Base-by-base conservation (phyloP, 2,113 vertebrate species). In the Sylvia atricapilla region DNA sequence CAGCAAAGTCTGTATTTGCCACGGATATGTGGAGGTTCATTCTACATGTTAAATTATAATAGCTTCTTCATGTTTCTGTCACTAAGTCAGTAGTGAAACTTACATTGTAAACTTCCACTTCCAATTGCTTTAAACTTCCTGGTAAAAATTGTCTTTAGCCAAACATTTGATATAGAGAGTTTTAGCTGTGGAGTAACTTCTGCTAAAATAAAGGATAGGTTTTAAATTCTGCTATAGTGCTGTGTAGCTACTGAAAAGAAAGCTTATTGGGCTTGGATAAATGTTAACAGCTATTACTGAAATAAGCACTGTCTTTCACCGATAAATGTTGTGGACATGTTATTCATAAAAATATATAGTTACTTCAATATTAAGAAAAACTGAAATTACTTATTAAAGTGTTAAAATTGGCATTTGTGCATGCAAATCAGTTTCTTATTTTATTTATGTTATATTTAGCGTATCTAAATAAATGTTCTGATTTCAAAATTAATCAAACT, bases 1-100 rank as follows among this genome's bases (percentile, higher is more conserved):
- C 95, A 50, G 92, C n/a, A 80, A 84, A 92, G 95, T 69, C 97
- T 97, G 93, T 90, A 62, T 98, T 97, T 98, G 97, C 96, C 85
- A 90, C 85, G 95, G 96, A 97, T 93, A 85, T 53, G 62, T 27
- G 75, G 82, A 97, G 80, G 88, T 95, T 98, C 94, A 80, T 91
- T 96, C 94, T 90, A 67, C 94, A 89, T 96, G 94, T 95, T 97
- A 96, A 97, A 95, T 97, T 97, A 93, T 80, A 94, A 75, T 95
- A 85, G 22, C 69, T 79, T 87, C 44, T 68, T 92, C 67, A 13
- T 91, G 55, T 82, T 89, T 90, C 89, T 96, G 62, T 94, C 35
- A 11, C 93, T 95, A 96, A 94, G 76, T 84, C 24, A 7, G 59
- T 53, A 73, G 44, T 0, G 2, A 73, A 96, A 87, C 79, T 97